Evolutionary conservation across 2,797 vertebrate species (phyloP).

Genomic region (Crypturellus tataupa): DNA sequence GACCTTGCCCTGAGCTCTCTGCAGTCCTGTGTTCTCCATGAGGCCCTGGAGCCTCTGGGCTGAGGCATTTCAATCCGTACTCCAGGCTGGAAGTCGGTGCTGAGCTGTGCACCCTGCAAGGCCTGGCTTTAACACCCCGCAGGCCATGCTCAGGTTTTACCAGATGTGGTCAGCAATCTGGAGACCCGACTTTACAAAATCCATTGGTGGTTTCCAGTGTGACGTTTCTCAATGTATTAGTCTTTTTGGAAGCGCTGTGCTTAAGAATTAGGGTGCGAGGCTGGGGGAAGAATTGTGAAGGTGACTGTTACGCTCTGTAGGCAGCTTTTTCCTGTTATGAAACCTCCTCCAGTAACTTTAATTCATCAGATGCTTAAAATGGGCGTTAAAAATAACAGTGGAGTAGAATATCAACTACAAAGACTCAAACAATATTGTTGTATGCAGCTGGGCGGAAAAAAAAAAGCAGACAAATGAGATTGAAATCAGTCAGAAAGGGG

Average conservation of each 20-base stretch:
- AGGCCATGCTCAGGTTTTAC: neutral
- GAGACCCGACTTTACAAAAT: neutral
- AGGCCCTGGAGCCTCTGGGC: neutral
- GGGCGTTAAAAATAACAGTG: constrained; percentile 5
- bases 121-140: neutral
- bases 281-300: neutral
- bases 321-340: neutral
- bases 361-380: constrained; percentile 43
- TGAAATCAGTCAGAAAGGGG: constrained; percentile 18
- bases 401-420: neutral
- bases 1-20: neutral
- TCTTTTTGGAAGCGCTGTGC: fast-evolving
- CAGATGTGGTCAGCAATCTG: neutral
- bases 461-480: neutral
- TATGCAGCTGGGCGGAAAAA: constrained; percentile 31
- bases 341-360: neutral
- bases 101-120: neutral
- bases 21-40: neutral
- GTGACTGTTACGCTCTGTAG: neutral
- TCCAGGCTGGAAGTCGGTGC: neutral
- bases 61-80: neutral
- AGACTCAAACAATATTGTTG: neutral
- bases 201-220: neutral
- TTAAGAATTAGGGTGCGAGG: neutral
- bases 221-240: neutral